Evolutionary conservation across 2,797 vertebrate genomes (phyloP), one percentile per base, ranked within the genome.

Genomic region (Antennarius maculatus): DNA sequence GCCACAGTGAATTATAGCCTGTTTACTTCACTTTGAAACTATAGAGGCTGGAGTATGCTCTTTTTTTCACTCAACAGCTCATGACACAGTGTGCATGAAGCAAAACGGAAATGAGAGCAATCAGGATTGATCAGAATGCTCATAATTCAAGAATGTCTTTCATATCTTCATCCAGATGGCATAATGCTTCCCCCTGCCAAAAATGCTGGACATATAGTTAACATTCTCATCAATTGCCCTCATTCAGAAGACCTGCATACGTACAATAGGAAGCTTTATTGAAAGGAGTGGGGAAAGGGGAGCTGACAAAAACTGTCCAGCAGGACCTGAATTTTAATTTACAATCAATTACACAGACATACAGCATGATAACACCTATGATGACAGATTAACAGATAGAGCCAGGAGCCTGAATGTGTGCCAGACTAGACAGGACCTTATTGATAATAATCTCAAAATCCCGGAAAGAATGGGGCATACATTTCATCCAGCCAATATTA

Each of bases 261-360:
- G 10, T 82, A 89, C 87, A 86, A 86, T 80, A 49, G 74, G 71
- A 66, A 77, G 77, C 80, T 81, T 80, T 71, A 86, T 80, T 83
- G 76, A 78, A 83, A 76, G 69, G 46, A 27, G 41, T 27, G 18
- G 15, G 49, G 70, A 81, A 80, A 73, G 69, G 39, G 48, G 23
- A 11, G 14, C 13, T 43, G 42, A 43, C 42, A 79, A 54, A 80
- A 86, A 78, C 53, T 63, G 61, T 79, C 82, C 85, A 74, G 67
- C 63, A 54, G 76, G 72, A 79, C 66, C 71, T 60, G 83, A 83
- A 88, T 91, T 84, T 80, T 87, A 88, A 89, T 86, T 92, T 88
- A 84, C 72, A 91, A 88, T 93, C 89, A 91, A 90, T 93, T 92
- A 89, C 82, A 85, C 88, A 92, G 86, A 92, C 79, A 63, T 88